Conservation (phyloP, 2,797 vertebrate genomes). For the Mycteria americana region DNA sequence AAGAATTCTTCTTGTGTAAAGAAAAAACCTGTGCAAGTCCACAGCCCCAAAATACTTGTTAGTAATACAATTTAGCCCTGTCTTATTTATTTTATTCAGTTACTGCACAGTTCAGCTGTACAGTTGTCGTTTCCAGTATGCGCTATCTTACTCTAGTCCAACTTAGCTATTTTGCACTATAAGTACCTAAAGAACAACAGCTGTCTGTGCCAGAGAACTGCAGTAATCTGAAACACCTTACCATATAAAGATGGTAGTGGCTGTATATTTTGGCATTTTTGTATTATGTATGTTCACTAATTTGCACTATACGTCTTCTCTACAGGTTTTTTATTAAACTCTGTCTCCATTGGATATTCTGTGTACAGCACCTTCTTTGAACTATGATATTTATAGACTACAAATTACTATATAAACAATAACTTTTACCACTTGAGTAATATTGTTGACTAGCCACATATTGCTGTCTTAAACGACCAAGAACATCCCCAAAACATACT, state of each 20-base stretch:
- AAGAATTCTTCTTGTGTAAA: neutral
- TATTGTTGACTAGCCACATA: neutral
- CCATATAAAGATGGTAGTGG: neutral
- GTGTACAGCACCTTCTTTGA: neutral
- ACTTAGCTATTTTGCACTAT: fast-evolving
- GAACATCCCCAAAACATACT: neutral
- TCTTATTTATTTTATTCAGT: neutral
- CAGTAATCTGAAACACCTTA: neutral
- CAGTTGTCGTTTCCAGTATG: neutral
- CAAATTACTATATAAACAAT: neutral
- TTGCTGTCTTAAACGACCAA: neutral
- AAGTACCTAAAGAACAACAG: too few species aligned
- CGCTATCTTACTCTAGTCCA: neutral
- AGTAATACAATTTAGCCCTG: neutral
- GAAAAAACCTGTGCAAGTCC: neutral
- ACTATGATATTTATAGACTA: neutral
- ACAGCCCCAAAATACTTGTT: neutral
- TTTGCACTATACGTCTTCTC: neutral
- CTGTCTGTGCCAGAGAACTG: too few species aligned
- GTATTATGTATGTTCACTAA: neutral
- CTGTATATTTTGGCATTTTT: neutral
- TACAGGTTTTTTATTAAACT: neutral
- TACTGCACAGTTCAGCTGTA: neutral
- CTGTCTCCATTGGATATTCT: neutral
- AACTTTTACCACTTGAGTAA: neutral